Percentiles rank a stretch among this genome's conserved stretches.
Conservation (phyloP, 2,888 invertebrate genomes). For the Cataglyphis rosenhaueri region DNA sequence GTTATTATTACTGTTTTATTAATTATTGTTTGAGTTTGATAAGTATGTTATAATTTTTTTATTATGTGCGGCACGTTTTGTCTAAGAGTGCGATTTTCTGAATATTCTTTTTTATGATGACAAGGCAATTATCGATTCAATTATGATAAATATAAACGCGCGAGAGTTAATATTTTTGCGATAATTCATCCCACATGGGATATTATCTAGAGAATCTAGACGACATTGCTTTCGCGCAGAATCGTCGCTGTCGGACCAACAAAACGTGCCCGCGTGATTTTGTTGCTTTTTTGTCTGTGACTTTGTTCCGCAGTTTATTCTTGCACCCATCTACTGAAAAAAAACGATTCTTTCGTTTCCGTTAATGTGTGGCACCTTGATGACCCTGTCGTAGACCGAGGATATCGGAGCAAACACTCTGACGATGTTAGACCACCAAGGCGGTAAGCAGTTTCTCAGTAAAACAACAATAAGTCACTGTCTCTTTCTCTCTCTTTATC, state of each 20-base stretch:
- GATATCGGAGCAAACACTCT: constrained; percentile 96
- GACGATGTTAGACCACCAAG: constrained; percentile 96
- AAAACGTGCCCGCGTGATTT: constrained; percentile 63
- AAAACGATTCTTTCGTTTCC: constrained; percentile 80
- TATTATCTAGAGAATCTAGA: neutral
- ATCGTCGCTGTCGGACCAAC: constrained; percentile 20
- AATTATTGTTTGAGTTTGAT: constrained; percentile 55
- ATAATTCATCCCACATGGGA: neutral
- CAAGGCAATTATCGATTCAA: neutral
- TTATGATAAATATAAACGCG: neutral
- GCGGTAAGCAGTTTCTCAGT: constrained; percentile 91
- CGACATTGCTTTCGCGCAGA: neutral
- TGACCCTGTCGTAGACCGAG: constrained; percentile 92
- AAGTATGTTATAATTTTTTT: constrained; percentile 66
- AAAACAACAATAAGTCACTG: constrained; percentile 65
- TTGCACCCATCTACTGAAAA: constrained; percentile 77
- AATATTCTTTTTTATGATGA: neutral
- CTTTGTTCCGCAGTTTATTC: constrained; percentile 78
- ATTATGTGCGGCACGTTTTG: constrained; percentile 72
- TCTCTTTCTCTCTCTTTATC: constrained; percentile 36
- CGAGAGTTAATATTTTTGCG: neutral
- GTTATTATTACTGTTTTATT: constrained; percentile 42
- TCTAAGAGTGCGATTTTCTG: constrained; percentile 45
- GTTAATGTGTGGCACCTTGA: constrained; percentile 77
- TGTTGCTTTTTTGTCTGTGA: constrained; percentile 75